Base-by-base conservation (phyloP, 2,888 invertebrate genomes). In the Drosophila mimica region DNA sequence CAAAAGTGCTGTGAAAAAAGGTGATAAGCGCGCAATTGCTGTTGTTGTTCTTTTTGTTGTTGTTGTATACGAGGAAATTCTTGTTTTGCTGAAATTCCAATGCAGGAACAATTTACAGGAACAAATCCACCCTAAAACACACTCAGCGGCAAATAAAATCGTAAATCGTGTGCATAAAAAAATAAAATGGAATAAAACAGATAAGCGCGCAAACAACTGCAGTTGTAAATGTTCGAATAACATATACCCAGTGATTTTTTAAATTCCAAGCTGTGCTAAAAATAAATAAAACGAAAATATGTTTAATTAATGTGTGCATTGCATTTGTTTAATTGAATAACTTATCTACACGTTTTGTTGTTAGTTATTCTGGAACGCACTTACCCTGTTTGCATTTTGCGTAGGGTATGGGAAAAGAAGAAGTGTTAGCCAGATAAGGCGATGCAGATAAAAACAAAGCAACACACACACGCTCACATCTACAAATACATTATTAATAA, bases 371-470 rank as follows among this genome's bases (percentile, higher is more conserved):
- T n/a, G 17, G n/a, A 1, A 0, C 8, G 13, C 20, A 53, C 43
- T 61, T 70, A 79, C 65, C 68, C 65, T 49, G 54, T 58, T 33
- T 40, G 20, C 17, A 4, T 15, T 28, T 28, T 38, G 15, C 13
- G 30, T 48, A 59, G 71, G 77, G 81, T 79, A 69, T 76, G 40
- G 17, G 36, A 70, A 62, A 71, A 46, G 25, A 66, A 81, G 71
- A 66, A 78, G 69, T 85, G 80, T 85, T 77, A 77, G 72, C 71
- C 75, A 82, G 86, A 86, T 86, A 86, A 86, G 81, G 71, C 73
- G n/a, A 28, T 58, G 67, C 81, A 89, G 84, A 85, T 85, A 90
- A 90, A 86, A 90, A 90, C 86, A 86, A 85, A 82, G 74, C 69
- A 51, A 43, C 49, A 49, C 74, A 64, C 2, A 60, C 62, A 48